These are phyloP conservation scores for Ectemnius lituratus DNA, from an alignment of 2,888 invertebrate genomes.

Conservation along the genomic window DNA sequence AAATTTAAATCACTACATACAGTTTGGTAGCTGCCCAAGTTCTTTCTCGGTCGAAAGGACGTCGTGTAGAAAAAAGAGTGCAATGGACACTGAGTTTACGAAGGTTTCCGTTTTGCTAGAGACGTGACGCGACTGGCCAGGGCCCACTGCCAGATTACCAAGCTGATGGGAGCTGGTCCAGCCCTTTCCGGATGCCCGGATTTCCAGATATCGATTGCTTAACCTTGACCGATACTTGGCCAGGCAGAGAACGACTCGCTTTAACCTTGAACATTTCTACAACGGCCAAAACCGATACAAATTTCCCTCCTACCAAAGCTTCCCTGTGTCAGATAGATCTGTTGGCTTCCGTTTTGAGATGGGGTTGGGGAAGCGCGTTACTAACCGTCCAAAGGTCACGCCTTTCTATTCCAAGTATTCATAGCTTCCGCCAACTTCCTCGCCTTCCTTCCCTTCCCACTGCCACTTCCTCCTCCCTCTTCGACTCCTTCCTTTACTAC, in stretches of 20 bases:
- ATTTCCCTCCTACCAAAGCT: background rate
- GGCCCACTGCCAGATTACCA: constrained; percentile 33
- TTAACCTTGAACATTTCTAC: too few relatives aligned
- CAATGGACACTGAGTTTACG: constrained; percentile 1
- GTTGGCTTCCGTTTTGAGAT: background rate
- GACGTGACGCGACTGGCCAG: constrained; percentile 18
- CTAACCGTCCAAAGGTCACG: too few relatives aligned
- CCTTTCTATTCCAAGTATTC: too few relatives aligned
- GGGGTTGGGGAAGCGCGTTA: background rate
- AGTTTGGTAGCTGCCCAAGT: background rate
- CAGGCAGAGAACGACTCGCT: background rate
- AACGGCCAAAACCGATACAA: constrained; percentile 3
- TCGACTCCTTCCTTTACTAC: too few relatives aligned
- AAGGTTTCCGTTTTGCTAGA: constrained; percentile 4
- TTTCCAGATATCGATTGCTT: constrained; percentile 51
- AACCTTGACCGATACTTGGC: constrained; percentile 39
- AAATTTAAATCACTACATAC: background rate
- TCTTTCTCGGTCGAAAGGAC: background rate
- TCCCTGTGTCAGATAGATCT: background rate
- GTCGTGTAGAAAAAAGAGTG: background rate
- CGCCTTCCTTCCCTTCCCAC: background rate
- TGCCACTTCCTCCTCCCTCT: too few relatives aligned
- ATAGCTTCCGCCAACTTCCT: constrained; percentile 4
- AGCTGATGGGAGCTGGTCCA: constrained; percentile 4
- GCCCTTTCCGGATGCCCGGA: constrained; percentile 11